A percentile compares a stretch with the other conserved stretches of the same genome.
Conservation (phyloP, 2,888 invertebrate genomes). For the Cheiracanthium punctorium region DNA sequence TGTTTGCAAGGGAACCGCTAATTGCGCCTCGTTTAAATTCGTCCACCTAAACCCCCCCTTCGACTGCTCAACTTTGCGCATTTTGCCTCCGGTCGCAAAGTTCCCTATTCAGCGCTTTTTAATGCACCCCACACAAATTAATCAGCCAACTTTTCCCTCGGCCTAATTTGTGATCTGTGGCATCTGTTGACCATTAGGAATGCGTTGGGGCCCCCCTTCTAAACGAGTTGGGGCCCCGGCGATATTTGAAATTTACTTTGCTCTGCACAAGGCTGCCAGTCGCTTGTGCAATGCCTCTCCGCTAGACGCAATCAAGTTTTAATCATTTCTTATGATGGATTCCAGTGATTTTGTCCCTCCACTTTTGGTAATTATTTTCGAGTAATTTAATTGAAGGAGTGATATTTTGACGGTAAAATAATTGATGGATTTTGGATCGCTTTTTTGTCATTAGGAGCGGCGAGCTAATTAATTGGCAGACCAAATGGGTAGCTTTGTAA, state of each 20-base stretch:
- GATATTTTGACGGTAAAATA: slow-evolving; percentile 22
- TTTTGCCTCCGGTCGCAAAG: slow-evolving; percentile 41
- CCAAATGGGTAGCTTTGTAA: neutral
- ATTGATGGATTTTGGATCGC: slow-evolving; percentile 64
- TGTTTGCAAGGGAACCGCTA: slow-evolving; percentile 39
- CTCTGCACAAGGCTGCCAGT: neutral
- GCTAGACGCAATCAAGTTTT: slow-evolving; percentile 59
- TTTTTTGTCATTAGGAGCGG: slow-evolving; percentile 41
- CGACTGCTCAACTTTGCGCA: neutral
- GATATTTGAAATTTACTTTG: slow-evolving; percentile 63
- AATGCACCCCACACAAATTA: slow-evolving; percentile 62
- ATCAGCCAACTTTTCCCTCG: slow-evolving; percentile 63
- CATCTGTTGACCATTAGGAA: slow-evolving; percentile 66
- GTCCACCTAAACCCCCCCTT: neutral
- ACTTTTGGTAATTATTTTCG: slow-evolving; percentile 51
- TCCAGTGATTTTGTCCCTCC: slow-evolving; percentile 31
- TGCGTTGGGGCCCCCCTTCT: slow-evolving; percentile 22
- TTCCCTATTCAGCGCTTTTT: slow-evolving; percentile 65
- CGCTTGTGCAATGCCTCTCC: slow-evolving; percentile 22
- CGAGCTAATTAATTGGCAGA: slow-evolving; percentile 19
- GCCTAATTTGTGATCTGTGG: slow-evolving; percentile 69
- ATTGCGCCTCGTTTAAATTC: slow-evolving; percentile 60
- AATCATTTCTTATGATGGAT: slow-evolving; percentile 65
- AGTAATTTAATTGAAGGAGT: slow-evolving; percentile 55
- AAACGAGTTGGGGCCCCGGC: slow-evolving; percentile 47